Conservation (phyloP, 2,797 vertebrate species). For the Tenualosa ilisha region DNA sequence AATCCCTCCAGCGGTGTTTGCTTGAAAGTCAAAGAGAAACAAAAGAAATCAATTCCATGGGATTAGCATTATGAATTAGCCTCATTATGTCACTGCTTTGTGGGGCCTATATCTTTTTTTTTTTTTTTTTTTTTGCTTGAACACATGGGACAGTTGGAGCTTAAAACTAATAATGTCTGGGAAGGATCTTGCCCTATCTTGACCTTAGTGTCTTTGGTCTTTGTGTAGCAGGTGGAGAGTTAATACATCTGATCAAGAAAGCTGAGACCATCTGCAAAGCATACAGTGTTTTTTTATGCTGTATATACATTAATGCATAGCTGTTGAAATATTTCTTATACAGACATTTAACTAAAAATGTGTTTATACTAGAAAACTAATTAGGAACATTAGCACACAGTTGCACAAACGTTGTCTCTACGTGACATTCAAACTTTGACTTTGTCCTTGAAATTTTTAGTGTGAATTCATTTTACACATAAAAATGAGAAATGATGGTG, state of each 20-base stretch:
- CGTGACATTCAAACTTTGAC: too few relatives aligned
- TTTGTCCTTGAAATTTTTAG: too few relatives aligned
- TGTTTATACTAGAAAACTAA: too few relatives aligned
- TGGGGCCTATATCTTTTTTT: not conserved
- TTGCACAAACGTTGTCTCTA: too few relatives aligned
- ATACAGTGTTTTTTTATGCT: not conserved
- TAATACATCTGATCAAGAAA: not conserved
- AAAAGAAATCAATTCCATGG: constrained; percentile 29
- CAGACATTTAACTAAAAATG: too few relatives aligned
- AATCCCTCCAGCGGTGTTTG: constrained; percentile 21
- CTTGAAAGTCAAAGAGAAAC: constrained; percentile 34
- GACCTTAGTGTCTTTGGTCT: not conserved
- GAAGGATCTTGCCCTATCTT: not conserved
- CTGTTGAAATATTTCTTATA: too few relatives aligned
- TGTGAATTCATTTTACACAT: too few relatives aligned
- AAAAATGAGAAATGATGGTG: too few relatives aligned
- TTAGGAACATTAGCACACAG: too few relatives aligned
- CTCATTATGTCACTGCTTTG: constrained; percentile 26
- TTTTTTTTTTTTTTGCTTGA: not conserved
- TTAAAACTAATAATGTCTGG: constrained; percentile 27
- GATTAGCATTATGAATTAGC: constrained; percentile 36
- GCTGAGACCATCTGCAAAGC: not conserved
- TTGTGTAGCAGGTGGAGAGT: not conserved
- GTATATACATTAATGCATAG: not conserved
- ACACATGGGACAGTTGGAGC: constrained; percentile 20